These are phyloP conservation scores for Mirza zaza DNA, from an alignment of 2,113 vertebrate species.

Conservation along the genomic window DNA sequence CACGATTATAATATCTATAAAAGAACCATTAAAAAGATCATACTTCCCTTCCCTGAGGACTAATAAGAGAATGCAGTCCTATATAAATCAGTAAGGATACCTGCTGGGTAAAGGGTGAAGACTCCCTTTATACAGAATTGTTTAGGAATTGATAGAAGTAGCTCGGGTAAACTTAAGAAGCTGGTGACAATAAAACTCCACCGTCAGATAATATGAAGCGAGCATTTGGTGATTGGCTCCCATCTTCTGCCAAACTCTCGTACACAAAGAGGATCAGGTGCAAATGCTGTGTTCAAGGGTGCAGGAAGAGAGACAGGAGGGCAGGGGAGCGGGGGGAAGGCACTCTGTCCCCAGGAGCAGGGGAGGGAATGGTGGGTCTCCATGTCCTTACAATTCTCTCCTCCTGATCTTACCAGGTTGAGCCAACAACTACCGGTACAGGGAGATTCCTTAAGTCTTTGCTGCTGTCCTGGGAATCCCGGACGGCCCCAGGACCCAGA, in stretches of 20 bases:
- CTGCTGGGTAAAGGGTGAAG: neutral
- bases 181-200: neutral
- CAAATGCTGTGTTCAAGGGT: neutral
- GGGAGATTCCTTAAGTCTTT: neutral
- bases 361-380: neutral
- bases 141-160: neutral
- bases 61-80: neutral
- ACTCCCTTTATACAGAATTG: neutral
- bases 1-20: neutral
- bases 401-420: neutral
- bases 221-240: neutral
- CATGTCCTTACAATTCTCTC: neutral
- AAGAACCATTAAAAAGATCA: neutral
- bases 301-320: neutral
- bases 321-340: neutral
- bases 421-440: neutral
- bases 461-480: neutral
- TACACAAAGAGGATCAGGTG: neutral
- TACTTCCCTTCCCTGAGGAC: neutral
- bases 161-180: neutral
- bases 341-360: neutral
- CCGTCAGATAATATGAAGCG: neutral
- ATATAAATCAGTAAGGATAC: neutral
- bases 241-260: neutral
- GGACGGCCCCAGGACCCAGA: neutral